Conservation (phyloP, 2,888 invertebrate genomes). For the Uloborus plumipes region DNA sequence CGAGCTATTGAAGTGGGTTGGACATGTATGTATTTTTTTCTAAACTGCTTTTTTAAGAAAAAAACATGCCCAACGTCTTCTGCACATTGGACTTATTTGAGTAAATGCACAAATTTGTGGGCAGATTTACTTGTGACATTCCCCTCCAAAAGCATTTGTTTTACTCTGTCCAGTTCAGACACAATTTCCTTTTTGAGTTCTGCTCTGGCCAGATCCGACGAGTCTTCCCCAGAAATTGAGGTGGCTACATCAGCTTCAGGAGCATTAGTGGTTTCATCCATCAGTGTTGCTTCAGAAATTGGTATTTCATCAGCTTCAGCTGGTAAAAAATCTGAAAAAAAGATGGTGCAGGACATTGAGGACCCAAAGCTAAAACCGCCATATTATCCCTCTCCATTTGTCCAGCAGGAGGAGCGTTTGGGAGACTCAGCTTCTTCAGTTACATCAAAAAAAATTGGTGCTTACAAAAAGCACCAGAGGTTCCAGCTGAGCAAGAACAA, state of each 20-base stretch:
- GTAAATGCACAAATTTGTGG: too few species aligned
- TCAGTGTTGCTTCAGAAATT: too few species aligned
- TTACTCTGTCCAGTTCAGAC: not conserved
- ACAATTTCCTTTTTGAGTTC: not conserved
- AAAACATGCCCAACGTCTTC: not conserved
- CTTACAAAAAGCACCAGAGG: constrained; percentile 16
- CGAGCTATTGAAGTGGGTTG: not conserved
- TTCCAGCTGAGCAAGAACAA: constrained; percentile 7
- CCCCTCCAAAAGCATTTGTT: too few species aligned
- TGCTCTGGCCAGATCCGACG: too few species aligned
- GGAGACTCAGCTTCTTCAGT: not conserved
- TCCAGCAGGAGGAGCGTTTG: not conserved
- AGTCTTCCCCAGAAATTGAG: too few species aligned
- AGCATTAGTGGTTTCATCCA: too few species aligned
- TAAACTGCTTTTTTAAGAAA: not conserved
- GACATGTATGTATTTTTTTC: not conserved
- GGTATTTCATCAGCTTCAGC: not conserved
- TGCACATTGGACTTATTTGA: not conserved
- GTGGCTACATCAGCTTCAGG: too few species aligned
- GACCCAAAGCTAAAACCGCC: not conserved
- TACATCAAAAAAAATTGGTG: constrained; percentile 18
- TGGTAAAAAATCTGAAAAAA: not conserved
- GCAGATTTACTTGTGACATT: too few species aligned
- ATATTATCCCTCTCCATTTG: not conserved
- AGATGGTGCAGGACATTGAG: not conserved